A percentile compares a stretch with the other conserved stretches of the same genome.
phyloP scores from a whole-genome alignment of 2,888 invertebrate species.

The Drosophila peninsularis region DNA sequence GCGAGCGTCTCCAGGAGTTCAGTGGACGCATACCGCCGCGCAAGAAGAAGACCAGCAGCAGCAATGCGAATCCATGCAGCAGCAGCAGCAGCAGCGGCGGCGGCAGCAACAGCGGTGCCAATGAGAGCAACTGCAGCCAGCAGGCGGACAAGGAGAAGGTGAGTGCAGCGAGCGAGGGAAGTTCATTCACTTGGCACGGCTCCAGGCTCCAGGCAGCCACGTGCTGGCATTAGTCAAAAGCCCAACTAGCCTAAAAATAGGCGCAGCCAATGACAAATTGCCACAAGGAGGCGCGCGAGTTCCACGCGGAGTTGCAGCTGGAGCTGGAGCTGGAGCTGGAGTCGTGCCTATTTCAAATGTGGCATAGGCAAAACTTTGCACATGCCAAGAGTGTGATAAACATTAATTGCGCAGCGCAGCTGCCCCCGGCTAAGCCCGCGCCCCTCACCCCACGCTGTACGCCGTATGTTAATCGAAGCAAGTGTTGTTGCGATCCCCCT shows the following conservation, averaged over 20 bases:
- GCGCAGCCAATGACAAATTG: constrained; percentile 69
- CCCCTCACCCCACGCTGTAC: too few relatives aligned
- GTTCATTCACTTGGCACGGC: constrained; percentile 63
- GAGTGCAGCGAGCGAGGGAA: constrained; percentile 28
- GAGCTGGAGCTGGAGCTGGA: constrained; percentile 9
- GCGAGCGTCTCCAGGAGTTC: constrained; percentile 85
- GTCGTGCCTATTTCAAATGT: constrained; percentile 43
- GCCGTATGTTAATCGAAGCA: constrained; percentile 68
- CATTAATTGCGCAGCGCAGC: constrained; percentile 83
- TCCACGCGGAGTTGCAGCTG: too few relatives aligned
- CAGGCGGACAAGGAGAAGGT: constrained; percentile 51
- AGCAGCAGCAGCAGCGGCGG: background rate
- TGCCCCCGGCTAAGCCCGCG: background rate
- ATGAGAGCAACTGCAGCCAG: constrained; percentile 20
- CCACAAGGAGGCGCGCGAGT: constrained; percentile 28
- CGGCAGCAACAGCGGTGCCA: background rate
- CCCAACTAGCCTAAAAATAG: constrained; percentile 66
- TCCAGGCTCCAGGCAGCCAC: constrained; percentile 44
- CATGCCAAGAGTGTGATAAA: constrained; percentile 82
- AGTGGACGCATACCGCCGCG: constrained; percentile 84
- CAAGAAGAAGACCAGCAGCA: constrained; percentile 82
- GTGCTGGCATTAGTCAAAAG: constrained; percentile 71
- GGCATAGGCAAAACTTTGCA: constrained; percentile 56
- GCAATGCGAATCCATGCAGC: constrained; percentile 13
- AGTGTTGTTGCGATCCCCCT: constrained; percentile 19